Base-by-base conservation (phyloP, 1,140 invertebrate species). In the Phocides pigmalion region DNA sequence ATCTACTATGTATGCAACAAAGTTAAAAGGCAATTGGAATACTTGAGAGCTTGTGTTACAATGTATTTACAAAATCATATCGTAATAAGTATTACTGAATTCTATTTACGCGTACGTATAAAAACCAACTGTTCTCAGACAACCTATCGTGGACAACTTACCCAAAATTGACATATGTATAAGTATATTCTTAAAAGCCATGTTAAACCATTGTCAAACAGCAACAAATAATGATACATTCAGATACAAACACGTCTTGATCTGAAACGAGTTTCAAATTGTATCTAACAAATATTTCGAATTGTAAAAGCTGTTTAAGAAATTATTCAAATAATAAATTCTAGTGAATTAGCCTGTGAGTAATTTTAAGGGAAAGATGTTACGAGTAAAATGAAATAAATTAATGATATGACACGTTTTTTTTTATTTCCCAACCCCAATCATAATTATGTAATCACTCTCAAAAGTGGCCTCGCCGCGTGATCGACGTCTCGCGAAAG, bases 341-440 rank as follows among this genome's bases (percentile, higher is more conserved):
- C 76, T 90, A 90, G 88, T 75, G 70, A 84, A 83, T 81, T 90
- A 90, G 87, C 66, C 80, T 74, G 80, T 84, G 88, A 88, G 80
- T 90, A 83, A 82, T 78, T 80, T 66, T 87, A 86, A 89, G 81
- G 72, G 66, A 78, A 84, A 84, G 76, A 89, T 91, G 87, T 91
- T 89, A 89, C 80, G 83, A 89, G 77, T 89, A 90, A 87, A 88
- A 89, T 87, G 76, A 84, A 88, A 79, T 89, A 87, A 87, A 89
- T 76, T 83, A 86, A 79, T 74, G 44, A 73, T 28, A 68, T 67
- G 70, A 72, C 54, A 68, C 15, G n/a, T n/a, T 19, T 59, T 44
- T 15, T 64, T 14, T 71, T 71, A 50, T 32, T 22, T 22, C 20
- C 20, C n/a, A 50, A 17, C 37, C 22, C 32, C 37, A 56, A 35